Evolutionary conservation across 2,797 vertebrate genomes (phyloP), one percentile per base, ranked within the genome.

Genomic region (Mormyrus hasselquistii): DNA sequence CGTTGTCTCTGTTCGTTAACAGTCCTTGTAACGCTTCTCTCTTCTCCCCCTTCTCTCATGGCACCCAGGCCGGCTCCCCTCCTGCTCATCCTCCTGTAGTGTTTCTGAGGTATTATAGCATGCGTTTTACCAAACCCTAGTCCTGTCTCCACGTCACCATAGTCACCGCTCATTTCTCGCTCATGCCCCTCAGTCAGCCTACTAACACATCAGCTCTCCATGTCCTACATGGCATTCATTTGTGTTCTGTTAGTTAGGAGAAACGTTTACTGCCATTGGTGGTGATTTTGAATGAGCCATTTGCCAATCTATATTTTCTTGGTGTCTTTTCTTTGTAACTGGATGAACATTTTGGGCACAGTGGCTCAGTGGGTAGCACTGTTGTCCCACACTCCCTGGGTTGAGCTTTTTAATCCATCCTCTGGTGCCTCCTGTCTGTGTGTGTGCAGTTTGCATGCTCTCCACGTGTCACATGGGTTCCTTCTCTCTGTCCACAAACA

Each of bases 81-180:
- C 98, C 97, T 99, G 98, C 96, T 99, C 98, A 97, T 99, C 98
- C 96, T 99, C 98, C 97, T 97, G 98, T 99, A 99, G 98, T 98
- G 98, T 99, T 97, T 98, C 98, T 95, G 98, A 99, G 98, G 98
- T 99, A 99, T 97, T 98, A 95, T 97, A 98, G 97, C 98, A 98
- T 97, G 97, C 94, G 93, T 97, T 96, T 94, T 96, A 94, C 96
- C 95, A 95, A 96, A 94, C 95, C 92, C 90, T 96, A 93, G 94
- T 95, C 91, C 95, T 95, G 93, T 87, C 91, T 89, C 88, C 89
- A 73, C 92, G 86, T 91, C 73, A 82, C 84, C 95, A 96, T 92
- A 59, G 93, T 94, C 94, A 94, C 94, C 94, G 94, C 93, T 90
- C 94, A 90, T 90, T 41, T 62, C 87, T 90, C 90, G 50, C 90